Percentiles rank a stretch among this genome's conserved stretches.
These are phyloP conservation scores for Cinclus cinclus DNA, from an alignment of 2,113 vertebrate species.

Conservation along the genomic window DNA sequence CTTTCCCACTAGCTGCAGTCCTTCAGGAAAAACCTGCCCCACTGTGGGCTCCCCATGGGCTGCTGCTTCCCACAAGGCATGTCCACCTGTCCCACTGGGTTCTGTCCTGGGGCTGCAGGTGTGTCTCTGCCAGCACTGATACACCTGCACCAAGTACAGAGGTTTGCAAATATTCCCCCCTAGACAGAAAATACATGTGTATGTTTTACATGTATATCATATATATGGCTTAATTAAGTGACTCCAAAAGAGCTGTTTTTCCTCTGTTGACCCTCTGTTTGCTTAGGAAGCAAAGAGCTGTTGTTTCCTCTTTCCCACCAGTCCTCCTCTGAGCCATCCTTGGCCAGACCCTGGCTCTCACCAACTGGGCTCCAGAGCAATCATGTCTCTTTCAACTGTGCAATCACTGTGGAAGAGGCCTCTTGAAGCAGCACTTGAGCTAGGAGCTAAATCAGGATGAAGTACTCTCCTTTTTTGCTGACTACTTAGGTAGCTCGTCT, in stretches of 20 bases:
- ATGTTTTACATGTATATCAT: accelerated
- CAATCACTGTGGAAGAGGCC: not conserved
- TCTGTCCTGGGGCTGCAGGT: not conserved
- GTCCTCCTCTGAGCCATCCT: not conserved
- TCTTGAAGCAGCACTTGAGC: not conserved
- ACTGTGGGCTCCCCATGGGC: not conserved
- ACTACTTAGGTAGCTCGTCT: not conserved
- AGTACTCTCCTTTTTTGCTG: not conserved
- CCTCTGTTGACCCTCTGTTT: not conserved
- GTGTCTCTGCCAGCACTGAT: accelerated
- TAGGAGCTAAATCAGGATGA: conserved; percentile 13
- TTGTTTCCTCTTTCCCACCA: not conserved
- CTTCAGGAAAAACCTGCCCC: not conserved
- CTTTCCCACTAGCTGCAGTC: not conserved
- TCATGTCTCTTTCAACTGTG: not conserved
- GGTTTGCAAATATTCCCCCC: not conserved
- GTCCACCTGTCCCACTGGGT: not conserved
- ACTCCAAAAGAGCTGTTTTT: not conserved
- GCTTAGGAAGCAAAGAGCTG: not conserved
- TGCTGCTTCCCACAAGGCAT: not conserved
- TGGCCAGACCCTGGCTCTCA: accelerated
- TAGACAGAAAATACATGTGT: not conserved
- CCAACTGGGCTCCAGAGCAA: accelerated
- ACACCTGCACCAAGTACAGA: accelerated
- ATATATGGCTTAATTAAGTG: not conserved